These are phyloP conservation scores for Marmota monax DNA, from an alignment of 2,113 vertebrate species.

Conservation along the genomic window DNA sequence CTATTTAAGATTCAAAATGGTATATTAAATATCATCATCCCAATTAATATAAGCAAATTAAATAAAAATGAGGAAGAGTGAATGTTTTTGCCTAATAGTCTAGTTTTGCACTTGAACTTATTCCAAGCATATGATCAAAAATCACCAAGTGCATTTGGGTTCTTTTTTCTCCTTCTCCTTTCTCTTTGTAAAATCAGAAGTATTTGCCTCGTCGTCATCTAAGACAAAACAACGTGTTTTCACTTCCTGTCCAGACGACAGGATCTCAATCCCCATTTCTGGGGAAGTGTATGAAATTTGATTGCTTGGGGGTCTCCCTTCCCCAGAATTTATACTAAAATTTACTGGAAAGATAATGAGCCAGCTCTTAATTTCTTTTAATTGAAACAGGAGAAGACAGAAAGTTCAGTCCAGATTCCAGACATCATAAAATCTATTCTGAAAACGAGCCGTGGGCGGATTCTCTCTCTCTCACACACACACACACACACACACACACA, in stretches of 20 bases:
- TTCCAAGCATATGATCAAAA: not conserved
- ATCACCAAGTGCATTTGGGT: not conserved
- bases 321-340: not conserved
- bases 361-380: conserved; percentile 56
- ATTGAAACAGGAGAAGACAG: conserved; percentile 36
- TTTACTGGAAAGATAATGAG: conserved; percentile 43
- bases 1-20: conserved; percentile 22
- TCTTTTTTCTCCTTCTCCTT: not conserved
- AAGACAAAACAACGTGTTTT: conserved; percentile 11
- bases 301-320: not conserved
- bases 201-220: not conserved
- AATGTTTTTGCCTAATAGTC: not conserved
- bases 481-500: not conserved
- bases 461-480: not conserved
- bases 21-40: not conserved
- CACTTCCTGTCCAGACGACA: not conserved
- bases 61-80: not conserved
- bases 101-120: not conserved
- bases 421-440: conserved; percentile 60
- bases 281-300: not conserved
- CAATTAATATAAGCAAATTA: not conserved
- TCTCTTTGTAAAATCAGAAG: not conserved
- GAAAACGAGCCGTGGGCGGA: not conserved
- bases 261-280: not conserved
- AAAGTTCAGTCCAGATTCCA: conserved; percentile 46